Base-by-base conservation (phyloP, 1,140 invertebrate genomes). In the Sarcophaga bullata region DNA sequence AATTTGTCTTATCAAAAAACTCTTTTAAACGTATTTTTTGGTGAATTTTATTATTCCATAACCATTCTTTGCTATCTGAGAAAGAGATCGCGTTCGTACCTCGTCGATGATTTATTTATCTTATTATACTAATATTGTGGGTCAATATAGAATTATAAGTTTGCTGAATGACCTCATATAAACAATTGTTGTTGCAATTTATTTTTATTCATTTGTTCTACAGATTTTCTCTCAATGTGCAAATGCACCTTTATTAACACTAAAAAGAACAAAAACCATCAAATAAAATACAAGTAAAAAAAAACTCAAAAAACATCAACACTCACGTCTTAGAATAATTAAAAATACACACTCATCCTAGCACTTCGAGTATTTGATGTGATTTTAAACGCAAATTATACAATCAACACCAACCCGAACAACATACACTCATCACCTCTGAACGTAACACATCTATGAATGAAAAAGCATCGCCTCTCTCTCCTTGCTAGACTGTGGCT, bases 141-240 rank as follows among this genome's bases (percentile, higher is more conserved):
- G 88, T 89, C 88, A n/a, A n/a, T n/a, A 87, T 89, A 89, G 88
- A 89, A 88, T 88, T n/a, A n/a, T 88, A 85, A 86, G 85, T 83
- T 82, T 86, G 88, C 87, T 86, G 78, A 84, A 82, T 86, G 86
- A 86, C 86, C 86, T 84, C 86, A 62, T 4, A 37, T 37, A 50
- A 19, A 78, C 19, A 49, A 73, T 68, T 83, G 78, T 58, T 52
- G 11, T 48, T 50, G 37, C 25, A 1, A 48, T n/a, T n/a, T n/a
- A 37, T 37, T 62, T 62, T 52, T 52, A 3, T 52, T 52, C n/a
- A 7, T 62, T 62, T 52, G 37, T 73, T 37, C 19, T 50, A n/a
- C n/a, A 10, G 11, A 54, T 11, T 54, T 17, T 72, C 19, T 17
- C 15, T 54, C 49, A 50, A 58, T 73, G 47, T 73, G 62, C 78